Base-by-base conservation (phyloP, 2,888 invertebrate species). In the Spialia ferax region DNA sequence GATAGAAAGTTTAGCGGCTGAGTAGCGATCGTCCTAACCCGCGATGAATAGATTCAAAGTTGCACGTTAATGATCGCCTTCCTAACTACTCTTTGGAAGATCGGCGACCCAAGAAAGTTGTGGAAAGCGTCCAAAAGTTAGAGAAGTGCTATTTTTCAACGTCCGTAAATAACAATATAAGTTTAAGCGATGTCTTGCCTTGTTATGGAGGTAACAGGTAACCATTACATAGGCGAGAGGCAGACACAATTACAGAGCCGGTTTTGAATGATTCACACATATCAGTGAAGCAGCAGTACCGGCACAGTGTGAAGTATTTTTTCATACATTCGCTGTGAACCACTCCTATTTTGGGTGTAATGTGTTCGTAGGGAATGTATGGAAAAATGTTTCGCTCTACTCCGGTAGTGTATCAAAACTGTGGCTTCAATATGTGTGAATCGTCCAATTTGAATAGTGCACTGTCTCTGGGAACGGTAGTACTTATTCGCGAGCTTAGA, bases 141-240 rank as follows among this genome's bases (percentile, higher is more conserved):
- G 75, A 13, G 71, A 80, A 79, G 75, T 82, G 80, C 79, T 76
- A 84, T 85, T 80, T 79, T 79, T 81, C 80, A 81, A 77, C 76
- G 78, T 79, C 79, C 66, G 69, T 74, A 73, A 77, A 75, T 74
- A 74, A 74, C 74, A 70, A 73, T 71, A 73, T 73, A 72, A 76
- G 71, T 77, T 74, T 56, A 62, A 71, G 72, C 71, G 74, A 70
- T 72, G 73, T 70, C 72, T 73, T 57, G 62, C 50, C 73, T 73
- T 65, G 65, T 73, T 73, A 69, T 70, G 63, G 73, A 73, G 70
- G 71, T 70, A 69, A 67, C 61, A 61, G 60, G 63, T 65, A 64
- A 61, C 66, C 67, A 69, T 66, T 73, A 69, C 63, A 54, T 68
- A 35, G 35, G 35, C 50, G 38, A 26, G 57, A 62, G 38, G 59